Percentiles rank a stretch among this genome's conserved stretches.
Evolutionary conservation across 1,140 invertebrate genomes (phyloP).

Genomic region (Nixonia krombeini): DNA sequence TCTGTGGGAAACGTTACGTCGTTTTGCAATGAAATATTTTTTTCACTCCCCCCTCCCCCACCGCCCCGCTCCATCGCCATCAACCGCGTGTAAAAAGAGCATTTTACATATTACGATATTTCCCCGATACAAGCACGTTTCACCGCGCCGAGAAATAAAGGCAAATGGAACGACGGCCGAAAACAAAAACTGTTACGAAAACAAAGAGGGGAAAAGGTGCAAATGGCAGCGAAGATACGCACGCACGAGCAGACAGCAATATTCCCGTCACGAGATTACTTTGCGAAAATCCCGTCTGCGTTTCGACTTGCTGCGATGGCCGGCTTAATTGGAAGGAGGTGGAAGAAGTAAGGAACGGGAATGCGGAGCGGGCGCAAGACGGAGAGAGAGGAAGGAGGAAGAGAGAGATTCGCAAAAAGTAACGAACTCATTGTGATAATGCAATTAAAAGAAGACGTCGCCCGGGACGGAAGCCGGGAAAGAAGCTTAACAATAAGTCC

Average conservation of each 20-base stretch:
- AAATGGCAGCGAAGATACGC: conserved; percentile 25
- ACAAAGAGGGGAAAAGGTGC: conserved; percentile 16
- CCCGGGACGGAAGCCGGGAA: no score
- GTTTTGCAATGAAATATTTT: background rate
- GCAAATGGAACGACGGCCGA: background rate
- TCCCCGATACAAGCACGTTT: conserved; percentile 9
- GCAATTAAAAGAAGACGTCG: conserved; percentile 34
- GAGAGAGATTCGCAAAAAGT: no score
- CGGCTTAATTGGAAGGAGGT: conserved; percentile 28
- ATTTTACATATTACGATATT: conserved; percentile 13
- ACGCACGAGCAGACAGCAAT: conserved; percentile 32
- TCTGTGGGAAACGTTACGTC: background rate
- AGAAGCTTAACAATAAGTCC: no score
- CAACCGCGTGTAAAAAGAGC: no score
- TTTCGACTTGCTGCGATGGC: conserved; percentile 31
- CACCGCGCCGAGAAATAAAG: conserved; percentile 1
- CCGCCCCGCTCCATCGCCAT: no score
- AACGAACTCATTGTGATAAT: conserved; percentile 31
- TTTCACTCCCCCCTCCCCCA: background rate
- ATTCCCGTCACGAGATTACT: conserved; percentile 39
- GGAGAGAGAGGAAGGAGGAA: conserved; percentile 8
- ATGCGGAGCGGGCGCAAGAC: background rate
- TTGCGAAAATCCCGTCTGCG: conserved; percentile 30
- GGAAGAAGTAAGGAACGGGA: conserved; percentile 1
- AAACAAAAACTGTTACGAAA: conserved; percentile 25